A percentile compares a stretch with the other conserved stretches of the same genome.
Evolutionary conservation across 2,113 vertebrate species (phyloP).

Genomic region (Vulpes lagopus): DNA sequence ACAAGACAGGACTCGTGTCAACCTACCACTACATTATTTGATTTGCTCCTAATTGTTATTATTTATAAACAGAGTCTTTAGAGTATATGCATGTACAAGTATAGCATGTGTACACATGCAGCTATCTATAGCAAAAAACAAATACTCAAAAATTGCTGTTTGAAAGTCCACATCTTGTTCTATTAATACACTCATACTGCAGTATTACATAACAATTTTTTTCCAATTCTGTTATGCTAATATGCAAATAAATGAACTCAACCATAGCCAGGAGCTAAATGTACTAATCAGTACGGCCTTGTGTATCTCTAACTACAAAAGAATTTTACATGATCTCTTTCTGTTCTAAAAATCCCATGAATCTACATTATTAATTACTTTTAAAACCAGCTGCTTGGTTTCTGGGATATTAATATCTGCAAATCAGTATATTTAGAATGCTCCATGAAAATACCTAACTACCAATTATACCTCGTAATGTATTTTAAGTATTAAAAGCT

Average conservation of each 20-base stretch:
- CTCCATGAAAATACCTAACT: neutral
- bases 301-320: constrained; percentile 58
- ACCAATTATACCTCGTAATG: neutral
- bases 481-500: neutral
- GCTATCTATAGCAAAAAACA: constrained; percentile 70
- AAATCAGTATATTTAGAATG: constrained; percentile 25
- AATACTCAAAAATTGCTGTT: constrained; percentile 66
- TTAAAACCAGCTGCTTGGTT: constrained; percentile 60
- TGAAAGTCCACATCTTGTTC: constrained; percentile 72
- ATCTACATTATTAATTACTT: constrained; percentile 68
- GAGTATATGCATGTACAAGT: neutral
- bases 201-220: constrained; percentile 80
- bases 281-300: constrained; percentile 74
- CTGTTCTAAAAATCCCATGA: constrained; percentile 54
- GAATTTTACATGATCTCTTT: constrained; percentile 57
- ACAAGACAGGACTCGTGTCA: neutral
- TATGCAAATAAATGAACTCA: constrained; percentile 80
- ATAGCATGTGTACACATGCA: neutral
- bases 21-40: neutral
- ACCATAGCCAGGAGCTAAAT: constrained; percentile 73
- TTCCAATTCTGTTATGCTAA: constrained; percentile 79
- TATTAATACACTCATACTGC: constrained; percentile 76
- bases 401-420: constrained; percentile 44
- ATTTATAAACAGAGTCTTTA: constrained; percentile 65
- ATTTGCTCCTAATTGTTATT: neutral